Conservation (phyloP, 2,113 vertebrate species). For the Atractosteus spatula region DNA sequence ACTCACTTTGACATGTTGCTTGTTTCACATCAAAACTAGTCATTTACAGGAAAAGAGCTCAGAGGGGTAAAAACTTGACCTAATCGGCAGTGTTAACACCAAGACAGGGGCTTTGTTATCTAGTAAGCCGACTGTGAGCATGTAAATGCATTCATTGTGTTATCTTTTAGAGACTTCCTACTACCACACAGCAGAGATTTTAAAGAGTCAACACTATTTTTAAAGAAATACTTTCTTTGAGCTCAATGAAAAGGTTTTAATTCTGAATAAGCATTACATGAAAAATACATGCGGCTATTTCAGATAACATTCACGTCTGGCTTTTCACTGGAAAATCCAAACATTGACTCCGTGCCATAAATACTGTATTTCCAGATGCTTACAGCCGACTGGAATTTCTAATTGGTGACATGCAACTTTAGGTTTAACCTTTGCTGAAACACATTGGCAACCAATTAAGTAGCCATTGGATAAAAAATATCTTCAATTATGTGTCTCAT, state of each 20-base stretch:
- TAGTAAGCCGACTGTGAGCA: slow-evolving; percentile 91
- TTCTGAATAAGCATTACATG: too few species aligned
- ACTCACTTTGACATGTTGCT: slow-evolving; percentile 99
- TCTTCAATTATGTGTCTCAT: slow-evolving; percentile 76
- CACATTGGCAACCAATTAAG: slow-evolving; percentile 75
- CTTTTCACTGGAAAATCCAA: slow-evolving; percentile 66
- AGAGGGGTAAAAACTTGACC: slow-evolving; percentile 99
- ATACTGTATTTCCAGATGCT: slow-evolving; percentile 65
- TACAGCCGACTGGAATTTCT: slow-evolving; percentile 68
- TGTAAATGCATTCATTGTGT: slow-evolving; percentile 98
- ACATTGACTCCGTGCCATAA: slow-evolving; percentile 68
- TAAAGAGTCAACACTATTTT: slow-evolving; percentile 70
- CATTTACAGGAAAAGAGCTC: slow-evolving; percentile 99
- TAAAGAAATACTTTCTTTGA: slow-evolving; percentile 21
- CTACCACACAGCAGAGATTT: slow-evolving; percentile 59
- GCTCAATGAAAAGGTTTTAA: too few species aligned
- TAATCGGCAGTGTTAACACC: slow-evolving; percentile 99
- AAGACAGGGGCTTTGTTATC: slow-evolving; percentile 96
- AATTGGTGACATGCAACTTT: slow-evolving; percentile 73
- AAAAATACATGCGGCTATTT: slow-evolving; percentile 18
- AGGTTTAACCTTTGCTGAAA: slow-evolving; percentile 74
- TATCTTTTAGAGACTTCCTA: slow-evolving; percentile 76
- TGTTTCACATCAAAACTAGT: slow-evolving; percentile 99
- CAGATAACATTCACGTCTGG: slow-evolving; percentile 52
- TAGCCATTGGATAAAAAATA: slow-evolving; percentile 68